Evolutionary conservation across 2,797 vertebrate genomes (phyloP).

Genomic region (Urosaurus nigricauda): DNA sequence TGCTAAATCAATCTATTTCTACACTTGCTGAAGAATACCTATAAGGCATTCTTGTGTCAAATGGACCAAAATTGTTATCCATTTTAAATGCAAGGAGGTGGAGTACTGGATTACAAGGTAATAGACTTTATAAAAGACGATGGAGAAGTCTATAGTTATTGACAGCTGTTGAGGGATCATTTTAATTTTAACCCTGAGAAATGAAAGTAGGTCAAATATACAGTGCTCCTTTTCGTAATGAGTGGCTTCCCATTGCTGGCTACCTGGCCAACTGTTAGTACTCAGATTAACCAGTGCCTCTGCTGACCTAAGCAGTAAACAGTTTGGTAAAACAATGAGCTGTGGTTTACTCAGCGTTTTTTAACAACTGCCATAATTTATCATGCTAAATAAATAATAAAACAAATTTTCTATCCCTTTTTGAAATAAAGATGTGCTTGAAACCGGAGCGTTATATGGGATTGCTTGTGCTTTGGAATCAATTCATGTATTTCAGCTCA

Average conservation of each 20-base stretch:
- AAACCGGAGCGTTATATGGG: slow-evolving; percentile 39
- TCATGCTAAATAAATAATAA: slow-evolving; percentile 41
- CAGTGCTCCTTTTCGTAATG: neutral
- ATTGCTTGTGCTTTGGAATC: neutral
- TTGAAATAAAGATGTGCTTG: slow-evolving; percentile 72
- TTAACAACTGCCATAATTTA: slow-evolving; percentile 61
- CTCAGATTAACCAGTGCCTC: slow-evolving; percentile 29
- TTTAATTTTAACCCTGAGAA: slow-evolving; percentile 1
- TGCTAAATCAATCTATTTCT: neutral
- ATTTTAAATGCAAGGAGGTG: neutral
- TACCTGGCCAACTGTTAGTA: neutral
- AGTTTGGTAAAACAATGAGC: slow-evolving; percentile 42
- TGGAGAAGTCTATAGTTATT: neutral
- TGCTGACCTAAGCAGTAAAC: slow-evolving; percentile 27
- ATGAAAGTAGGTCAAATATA: neutral
- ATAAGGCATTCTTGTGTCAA: neutral
- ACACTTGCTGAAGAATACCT: neutral
- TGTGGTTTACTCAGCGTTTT: slow-evolving; percentile 53
- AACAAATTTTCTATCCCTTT: slow-evolving; percentile 63
- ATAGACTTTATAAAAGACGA: neutral
- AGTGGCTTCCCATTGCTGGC: neutral
- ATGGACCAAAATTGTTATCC: neutral
- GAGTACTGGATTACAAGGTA: neutral
- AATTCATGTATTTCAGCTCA: too few relatives aligned
- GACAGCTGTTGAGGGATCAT: neutral